Conservation (phyloP, 2,113 vertebrate genomes). For the Mesocricetus auratus region DNA sequence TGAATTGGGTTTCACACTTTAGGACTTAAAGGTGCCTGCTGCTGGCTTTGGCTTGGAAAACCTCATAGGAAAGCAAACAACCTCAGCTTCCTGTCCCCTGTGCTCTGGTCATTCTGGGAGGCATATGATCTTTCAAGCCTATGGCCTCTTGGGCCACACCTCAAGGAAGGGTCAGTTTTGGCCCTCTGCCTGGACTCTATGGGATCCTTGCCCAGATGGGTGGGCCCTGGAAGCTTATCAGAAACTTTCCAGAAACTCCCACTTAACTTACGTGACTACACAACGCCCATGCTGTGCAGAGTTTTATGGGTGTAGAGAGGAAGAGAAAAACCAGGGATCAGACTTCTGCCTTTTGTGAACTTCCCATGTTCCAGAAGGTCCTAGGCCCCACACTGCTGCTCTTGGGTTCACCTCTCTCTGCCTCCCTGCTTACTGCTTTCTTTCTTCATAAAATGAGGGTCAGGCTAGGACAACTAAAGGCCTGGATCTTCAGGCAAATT, state of each 20-base stretch:
- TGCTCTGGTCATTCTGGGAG: not conserved
- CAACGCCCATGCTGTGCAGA: not conserved
- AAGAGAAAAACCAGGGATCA: not conserved
- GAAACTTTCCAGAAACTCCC: constrained; percentile 49
- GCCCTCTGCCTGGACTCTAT: not conserved
- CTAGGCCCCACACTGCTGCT: not conserved
- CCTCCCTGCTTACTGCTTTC: not conserved
- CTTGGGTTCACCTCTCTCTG: not conserved
- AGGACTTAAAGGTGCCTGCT: not conserved
- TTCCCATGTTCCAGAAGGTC: not conserved
- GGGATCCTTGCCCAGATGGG: not conserved
- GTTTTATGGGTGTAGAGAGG: accelerated
- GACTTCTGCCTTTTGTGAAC: not conserved
- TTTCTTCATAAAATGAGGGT: not conserved
- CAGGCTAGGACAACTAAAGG: not conserved
- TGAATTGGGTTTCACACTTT: not conserved
- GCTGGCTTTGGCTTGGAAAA: not conserved
- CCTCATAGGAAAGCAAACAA: not conserved
- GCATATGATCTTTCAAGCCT: not conserved
- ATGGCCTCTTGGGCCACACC: not conserved
- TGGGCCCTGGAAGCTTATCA: not conserved
- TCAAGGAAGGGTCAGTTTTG: not conserved
- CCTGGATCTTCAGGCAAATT: not conserved
- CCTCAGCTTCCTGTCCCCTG: not conserved
- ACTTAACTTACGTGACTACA: not conserved